phyloP scores from a whole-genome alignment of 92 coral and sea anemone species.

The Epizoanthus ramosus region DNA sequence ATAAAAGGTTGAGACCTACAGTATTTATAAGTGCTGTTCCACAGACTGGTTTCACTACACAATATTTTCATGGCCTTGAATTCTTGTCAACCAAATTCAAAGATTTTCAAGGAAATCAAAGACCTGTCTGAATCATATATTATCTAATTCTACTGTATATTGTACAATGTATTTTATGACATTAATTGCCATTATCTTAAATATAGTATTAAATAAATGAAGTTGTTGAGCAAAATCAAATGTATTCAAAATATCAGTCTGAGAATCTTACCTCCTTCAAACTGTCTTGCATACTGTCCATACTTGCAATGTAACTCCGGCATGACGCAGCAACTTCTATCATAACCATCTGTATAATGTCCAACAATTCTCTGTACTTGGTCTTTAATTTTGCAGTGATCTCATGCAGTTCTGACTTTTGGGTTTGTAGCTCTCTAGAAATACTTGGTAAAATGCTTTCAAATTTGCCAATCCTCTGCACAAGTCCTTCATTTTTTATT shows the following conservation, averaged over 20 bases:
- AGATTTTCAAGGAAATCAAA: too few relatives aligned
- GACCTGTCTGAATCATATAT: too few relatives aligned
- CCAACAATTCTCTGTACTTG: slow-evolving; percentile 27
- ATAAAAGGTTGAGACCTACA: too few relatives aligned
- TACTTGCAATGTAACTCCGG: slow-evolving; percentile 3
- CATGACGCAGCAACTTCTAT: slow-evolving; percentile 43
- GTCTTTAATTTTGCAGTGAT: slow-evolving; percentile 47
- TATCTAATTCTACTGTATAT: too few relatives aligned
- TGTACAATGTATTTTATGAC: not conserved
- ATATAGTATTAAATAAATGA: too few relatives aligned
- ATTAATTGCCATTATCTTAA: not conserved
- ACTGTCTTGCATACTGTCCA: slow-evolving; percentile 14
- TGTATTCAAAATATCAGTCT: not conserved
- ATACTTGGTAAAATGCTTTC: slow-evolving; percentile 18
- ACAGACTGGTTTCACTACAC: too few relatives aligned
- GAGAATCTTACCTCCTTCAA: slow-evolving; percentile 28
- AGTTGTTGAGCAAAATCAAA: not conserved
- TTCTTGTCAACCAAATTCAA: too few relatives aligned
- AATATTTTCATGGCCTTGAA: too few relatives aligned
- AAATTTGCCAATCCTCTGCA: slow-evolving; percentile 26
- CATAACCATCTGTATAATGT: slow-evolving; percentile 32
- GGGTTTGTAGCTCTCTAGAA: slow-evolving; percentile 32
- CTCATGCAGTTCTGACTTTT: slow-evolving; percentile 52
- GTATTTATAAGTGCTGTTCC: too few relatives aligned
- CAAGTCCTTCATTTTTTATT: slow-evolving; percentile 26